Percentiles rank a stretch among this genome's conserved stretches.
Evolutionary conservation across 2,888 invertebrate genomes (phyloP).

Genomic region (Oxyteleia sp.): DNA sequence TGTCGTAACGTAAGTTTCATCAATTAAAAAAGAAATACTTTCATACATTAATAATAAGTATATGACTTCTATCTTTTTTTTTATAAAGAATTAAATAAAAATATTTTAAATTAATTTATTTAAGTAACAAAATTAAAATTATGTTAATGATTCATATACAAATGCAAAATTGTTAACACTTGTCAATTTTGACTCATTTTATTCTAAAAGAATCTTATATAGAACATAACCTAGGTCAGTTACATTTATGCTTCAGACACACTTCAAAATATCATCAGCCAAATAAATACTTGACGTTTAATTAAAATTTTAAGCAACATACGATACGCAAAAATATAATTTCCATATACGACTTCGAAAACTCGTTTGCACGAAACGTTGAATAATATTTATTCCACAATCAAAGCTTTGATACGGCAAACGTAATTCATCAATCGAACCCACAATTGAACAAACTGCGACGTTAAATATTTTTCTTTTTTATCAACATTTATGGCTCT

Average conservation of each 20-base stretch:
- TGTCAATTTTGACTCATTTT: no score
- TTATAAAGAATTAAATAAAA: no score
- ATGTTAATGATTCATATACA: no score
- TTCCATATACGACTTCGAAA: background rate
- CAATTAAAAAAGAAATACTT: no score
- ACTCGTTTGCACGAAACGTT: background rate
- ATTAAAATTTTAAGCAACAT: background rate
- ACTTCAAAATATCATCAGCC: no score
- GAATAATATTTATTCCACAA: conserved; percentile 22
- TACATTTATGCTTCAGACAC: background rate
- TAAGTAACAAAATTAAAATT: no score
- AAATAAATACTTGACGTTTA: background rate
- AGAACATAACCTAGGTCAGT: background rate
- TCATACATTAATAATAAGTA: no score
- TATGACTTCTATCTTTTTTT: no score
- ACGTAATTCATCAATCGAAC: conserved; percentile 28
- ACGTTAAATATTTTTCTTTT: conserved; percentile 41
- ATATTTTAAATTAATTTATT: no score
- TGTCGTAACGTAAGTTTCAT: no score
- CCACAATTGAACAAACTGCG: conserved; percentile 35
- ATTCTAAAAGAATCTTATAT: no score
- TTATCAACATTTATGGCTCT: conserved; percentile 37
- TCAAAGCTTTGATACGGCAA: conserved; percentile 1
- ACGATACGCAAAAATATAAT: background rate
- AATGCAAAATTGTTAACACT: no score